Evolutionary conservation across 1,140 invertebrate genomes (phyloP).

Genomic region (Pseudomyrmex gracilis): DNA sequence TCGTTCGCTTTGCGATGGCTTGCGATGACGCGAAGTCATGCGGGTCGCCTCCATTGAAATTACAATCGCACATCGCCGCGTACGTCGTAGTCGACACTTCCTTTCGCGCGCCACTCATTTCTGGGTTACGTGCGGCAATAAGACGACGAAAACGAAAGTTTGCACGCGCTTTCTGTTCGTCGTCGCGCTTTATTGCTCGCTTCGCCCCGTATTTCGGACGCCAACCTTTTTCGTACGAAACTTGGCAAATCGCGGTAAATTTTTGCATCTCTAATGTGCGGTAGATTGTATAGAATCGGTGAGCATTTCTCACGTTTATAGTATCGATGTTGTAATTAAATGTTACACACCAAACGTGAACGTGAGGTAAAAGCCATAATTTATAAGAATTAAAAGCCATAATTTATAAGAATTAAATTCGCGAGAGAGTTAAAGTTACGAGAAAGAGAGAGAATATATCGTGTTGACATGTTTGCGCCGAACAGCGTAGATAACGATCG

Average conservation of each 20-base stretch:
- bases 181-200: conserved; percentile 33
- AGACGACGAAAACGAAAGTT: conserved; percentile 51
- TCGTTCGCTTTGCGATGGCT: background rate
- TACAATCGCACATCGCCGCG: conserved; percentile 8
- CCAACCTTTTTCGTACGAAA: conserved; percentile 3
- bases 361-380: too few species aligned
- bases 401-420: too few species aligned
- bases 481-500: conserved; percentile 5
- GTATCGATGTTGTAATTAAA: background rate
- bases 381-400: too few species aligned
- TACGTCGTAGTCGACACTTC: background rate
- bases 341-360: background rate
- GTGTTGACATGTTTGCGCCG: background rate
- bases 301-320: background rate
- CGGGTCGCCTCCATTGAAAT: conserved; percentile 21
- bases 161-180: background rate
- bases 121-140: conserved; percentile 33
- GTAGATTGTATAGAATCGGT: too few species aligned
- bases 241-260: background rate
- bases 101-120: conserved; percentile 40
- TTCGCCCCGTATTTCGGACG: conserved; percentile 6
- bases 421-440: too few species aligned
- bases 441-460: background rate
- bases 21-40: conserved; percentile 6
- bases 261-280: background rate